Conservation (phyloP, 2,797 vertebrate genomes). For the Gorsachius magnificus region DNA sequence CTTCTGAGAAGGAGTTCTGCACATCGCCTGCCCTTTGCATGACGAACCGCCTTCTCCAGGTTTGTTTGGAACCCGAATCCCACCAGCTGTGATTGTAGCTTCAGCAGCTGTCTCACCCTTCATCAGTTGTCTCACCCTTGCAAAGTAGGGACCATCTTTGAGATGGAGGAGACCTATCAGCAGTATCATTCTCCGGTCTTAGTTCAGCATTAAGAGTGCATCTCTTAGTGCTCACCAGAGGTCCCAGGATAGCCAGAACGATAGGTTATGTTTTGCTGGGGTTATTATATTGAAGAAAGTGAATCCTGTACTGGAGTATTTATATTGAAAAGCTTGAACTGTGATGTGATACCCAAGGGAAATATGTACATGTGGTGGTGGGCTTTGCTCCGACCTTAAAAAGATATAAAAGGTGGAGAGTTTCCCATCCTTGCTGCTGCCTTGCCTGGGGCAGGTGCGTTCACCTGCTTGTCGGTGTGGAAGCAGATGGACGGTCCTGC, state of each 20-base stretch:
- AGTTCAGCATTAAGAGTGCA: neutral
- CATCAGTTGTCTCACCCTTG: neutral
- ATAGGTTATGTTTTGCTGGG: neutral
- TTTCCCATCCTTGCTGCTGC: neutral
- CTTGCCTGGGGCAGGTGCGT: neutral
- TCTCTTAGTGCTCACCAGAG: neutral
- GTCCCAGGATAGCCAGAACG: neutral
- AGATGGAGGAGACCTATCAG: neutral
- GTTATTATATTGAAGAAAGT: neutral
- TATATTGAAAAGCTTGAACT: neutral
- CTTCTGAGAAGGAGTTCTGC: neutral
- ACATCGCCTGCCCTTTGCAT: neutral
- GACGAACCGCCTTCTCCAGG: neutral
- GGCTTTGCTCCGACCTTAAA: neutral
- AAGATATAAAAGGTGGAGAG: neutral
- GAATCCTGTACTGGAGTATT: neutral
- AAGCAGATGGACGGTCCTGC: neutral
- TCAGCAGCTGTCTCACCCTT: neutral
- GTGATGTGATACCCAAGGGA: neutral
- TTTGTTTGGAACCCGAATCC: neutral
- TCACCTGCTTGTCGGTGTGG: neutral
- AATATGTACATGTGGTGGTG: neutral
- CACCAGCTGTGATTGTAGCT: neutral
- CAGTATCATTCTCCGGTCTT: neutral
- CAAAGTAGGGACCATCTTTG: neutral